A percentile compares a stretch with the other conserved stretches of the same genome.
These are phyloP conservation scores for Pollenia griseotomentosa DNA, from an alignment of 2,888 invertebrate genomes.

Conservation along the genomic window DNA sequence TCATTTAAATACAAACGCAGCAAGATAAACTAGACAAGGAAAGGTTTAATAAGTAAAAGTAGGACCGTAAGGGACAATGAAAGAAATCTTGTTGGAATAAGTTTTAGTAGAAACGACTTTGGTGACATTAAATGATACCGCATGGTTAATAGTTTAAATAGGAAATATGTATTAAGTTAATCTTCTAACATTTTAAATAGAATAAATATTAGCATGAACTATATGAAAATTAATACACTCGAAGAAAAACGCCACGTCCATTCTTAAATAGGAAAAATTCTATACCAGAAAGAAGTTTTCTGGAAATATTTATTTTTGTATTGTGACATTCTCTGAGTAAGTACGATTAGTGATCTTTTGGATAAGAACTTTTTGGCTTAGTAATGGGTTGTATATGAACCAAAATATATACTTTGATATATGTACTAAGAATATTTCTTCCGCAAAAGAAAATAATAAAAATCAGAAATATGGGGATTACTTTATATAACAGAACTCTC, in stretches of 20 bases:
- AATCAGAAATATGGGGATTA: too few relatives aligned
- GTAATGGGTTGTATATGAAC: too few relatives aligned
- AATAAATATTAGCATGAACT: conserved; percentile 52
- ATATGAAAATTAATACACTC: neutral
- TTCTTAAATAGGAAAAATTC: too few relatives aligned
- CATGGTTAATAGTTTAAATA: conserved; percentile 11
- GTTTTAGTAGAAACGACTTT: neutral
- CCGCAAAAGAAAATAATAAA: too few relatives aligned
- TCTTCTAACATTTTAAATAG: conserved; percentile 47
- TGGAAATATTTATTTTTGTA: too few relatives aligned
- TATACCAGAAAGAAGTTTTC: too few relatives aligned
- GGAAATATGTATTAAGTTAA: conserved; percentile 46
- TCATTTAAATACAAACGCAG: conserved; percentile 27
- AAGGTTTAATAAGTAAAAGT: neutral
- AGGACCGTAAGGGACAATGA: neutral
- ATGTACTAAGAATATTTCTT: too few relatives aligned
- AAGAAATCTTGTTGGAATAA: neutral
- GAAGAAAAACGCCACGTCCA: neutral
- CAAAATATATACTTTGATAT: too few relatives aligned
- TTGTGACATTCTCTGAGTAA: too few relatives aligned
- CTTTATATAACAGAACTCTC: too few relatives aligned
- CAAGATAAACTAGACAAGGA: neutral
- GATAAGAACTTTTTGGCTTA: too few relatives aligned
- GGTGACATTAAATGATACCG: conserved; percentile 26
- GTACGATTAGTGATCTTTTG: too few relatives aligned